Evolutionary conservation across 2,888 invertebrate genomes (phyloP).

Genomic region (Andrena fulva): DNA sequence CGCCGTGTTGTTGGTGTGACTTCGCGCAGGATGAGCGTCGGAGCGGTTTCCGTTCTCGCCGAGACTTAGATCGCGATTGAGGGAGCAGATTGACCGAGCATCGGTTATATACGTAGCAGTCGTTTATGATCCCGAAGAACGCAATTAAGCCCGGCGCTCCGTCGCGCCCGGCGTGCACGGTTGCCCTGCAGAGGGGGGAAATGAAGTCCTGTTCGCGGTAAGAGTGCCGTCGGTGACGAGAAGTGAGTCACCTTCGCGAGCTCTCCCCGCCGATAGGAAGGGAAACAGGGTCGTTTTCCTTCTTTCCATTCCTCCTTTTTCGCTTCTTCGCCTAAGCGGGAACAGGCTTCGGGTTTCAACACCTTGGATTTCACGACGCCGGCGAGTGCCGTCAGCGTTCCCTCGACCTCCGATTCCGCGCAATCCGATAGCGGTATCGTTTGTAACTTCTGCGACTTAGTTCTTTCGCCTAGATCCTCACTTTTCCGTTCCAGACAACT

Average conservation of each 20-base stretch:
- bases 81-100: slow-evolving; percentile 66
- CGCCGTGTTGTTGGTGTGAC: neutral
- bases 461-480: too few relatives aligned
- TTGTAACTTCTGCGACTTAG: neutral
- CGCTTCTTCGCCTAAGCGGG: neutral
- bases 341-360: slow-evolving; percentile 15
- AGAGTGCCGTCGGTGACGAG: slow-evolving; percentile 44
- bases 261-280: slow-evolving; percentile 20
- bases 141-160: slow-evolving; percentile 68
- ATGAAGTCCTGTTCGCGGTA: slow-evolving; percentile 63
- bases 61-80: slow-evolving; percentile 64
- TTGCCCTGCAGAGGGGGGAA: slow-evolving; percentile 72
- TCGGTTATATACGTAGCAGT: slow-evolving; percentile 76
- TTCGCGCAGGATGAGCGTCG: neutral
- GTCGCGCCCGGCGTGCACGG: slow-evolving; percentile 64
- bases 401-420: neutral
- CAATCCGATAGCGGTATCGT: neutral
- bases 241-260: slow-evolving; percentile 57
- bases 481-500: neutral
- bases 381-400: slow-evolving; percentile 2
- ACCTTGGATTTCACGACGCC: slow-evolving; percentile 7
- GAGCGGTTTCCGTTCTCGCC: slow-evolving; percentile 30
- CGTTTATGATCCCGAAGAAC: slow-evolving; percentile 72
- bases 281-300: slow-evolving; percentile 30
- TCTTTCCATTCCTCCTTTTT: slow-evolving; percentile 20